Evolutionary conservation across 2,888 invertebrate genomes (phyloP).

Genomic region (Caenorhabditis sp.): DNA sequence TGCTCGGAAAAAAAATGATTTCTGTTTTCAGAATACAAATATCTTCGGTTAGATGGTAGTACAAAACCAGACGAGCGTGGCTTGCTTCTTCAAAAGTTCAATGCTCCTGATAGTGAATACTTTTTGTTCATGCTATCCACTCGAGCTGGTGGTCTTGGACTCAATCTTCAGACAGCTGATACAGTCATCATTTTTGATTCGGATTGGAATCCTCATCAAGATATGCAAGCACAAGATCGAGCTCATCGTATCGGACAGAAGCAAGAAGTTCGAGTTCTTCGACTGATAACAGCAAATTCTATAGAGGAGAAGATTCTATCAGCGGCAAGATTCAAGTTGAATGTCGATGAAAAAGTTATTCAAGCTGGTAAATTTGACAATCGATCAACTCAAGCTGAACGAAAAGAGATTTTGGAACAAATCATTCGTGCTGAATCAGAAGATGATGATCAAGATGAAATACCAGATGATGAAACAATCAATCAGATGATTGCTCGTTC

Average conservation of each 20-base stretch:
- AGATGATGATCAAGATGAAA: conserved; percentile 82
- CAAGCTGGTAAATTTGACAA: conserved; percentile 99
- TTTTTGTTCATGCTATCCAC: conserved; percentile 96
- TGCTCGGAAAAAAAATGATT: neutral
- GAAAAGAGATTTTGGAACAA: conserved; percentile 91
- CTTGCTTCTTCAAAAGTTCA: conserved; percentile 85
- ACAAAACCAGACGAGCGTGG: conserved; percentile 98
- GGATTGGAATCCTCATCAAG: conserved; percentile 99
- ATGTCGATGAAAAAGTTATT: conserved; percentile 99
- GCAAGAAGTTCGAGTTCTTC: conserved; percentile 91
- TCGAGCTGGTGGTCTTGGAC: conserved; percentile 79
- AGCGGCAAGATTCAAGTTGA: conserved; percentile 94
- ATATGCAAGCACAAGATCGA: conserved; percentile 98
- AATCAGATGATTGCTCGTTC: conserved; percentile 96
- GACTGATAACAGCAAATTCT: conserved; percentile 97
- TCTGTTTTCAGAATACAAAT: conserved; percentile 76
- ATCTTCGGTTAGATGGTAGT: conserved; percentile 93
- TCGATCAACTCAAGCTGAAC: conserved; percentile 94
- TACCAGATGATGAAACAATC: conserved; percentile 96
- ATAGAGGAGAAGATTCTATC: conserved; percentile 97
- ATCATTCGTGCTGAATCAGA: conserved; percentile 76
- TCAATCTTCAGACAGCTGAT: conserved; percentile 97
- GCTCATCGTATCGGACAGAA: conserved; percentile 99
- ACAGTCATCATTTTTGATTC: conserved; percentile 99
- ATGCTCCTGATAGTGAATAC: conserved; percentile 85